These are phyloP conservation scores for Suricata suricatta DNA, from an alignment of 2,113 vertebrate genomes.

Conservation along the genomic window DNA sequence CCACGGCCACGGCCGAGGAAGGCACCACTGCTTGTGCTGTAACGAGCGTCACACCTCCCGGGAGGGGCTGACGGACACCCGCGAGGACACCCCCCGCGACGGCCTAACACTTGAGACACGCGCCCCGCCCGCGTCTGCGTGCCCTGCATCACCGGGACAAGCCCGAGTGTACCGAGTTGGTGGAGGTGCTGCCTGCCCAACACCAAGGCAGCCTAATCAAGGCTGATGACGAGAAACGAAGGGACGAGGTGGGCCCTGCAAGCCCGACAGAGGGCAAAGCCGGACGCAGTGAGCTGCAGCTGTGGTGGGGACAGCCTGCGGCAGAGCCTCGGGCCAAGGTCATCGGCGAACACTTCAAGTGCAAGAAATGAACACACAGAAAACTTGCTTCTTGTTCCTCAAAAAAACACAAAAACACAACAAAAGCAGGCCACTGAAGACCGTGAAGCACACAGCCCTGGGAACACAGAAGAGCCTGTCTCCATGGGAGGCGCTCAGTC, in stretches of 20 bases:
- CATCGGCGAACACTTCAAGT: neutral
- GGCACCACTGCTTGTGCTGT: neutral
- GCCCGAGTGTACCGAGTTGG: neutral
- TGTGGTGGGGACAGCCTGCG: neutral
- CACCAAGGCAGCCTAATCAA: neutral
- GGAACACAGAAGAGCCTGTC: neutral
- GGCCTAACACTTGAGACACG: neutral
- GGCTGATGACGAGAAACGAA: neutral
- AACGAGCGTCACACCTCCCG: neutral
- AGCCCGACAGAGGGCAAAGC: neutral
- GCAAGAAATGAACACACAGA: neutral
- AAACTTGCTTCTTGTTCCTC: neutral
- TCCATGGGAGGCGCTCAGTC: too few species aligned
- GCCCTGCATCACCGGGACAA: too few species aligned
- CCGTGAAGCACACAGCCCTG: neutral
- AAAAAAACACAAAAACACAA: neutral
- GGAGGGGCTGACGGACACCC: neutral
- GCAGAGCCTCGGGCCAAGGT: neutral
- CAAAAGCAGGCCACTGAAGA: neutral
- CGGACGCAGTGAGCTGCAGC: neutral
- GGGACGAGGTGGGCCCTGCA: neutral
- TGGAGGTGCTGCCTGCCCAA: neutral
- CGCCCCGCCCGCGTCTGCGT: neutral
- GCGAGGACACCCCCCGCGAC: neutral
- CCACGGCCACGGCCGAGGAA: neutral